A percentile compares a stretch with the other conserved stretches of the same genome.
Conservation (phyloP, 1,140 invertebrate genomes). For the Cydia strobilella region DNA sequence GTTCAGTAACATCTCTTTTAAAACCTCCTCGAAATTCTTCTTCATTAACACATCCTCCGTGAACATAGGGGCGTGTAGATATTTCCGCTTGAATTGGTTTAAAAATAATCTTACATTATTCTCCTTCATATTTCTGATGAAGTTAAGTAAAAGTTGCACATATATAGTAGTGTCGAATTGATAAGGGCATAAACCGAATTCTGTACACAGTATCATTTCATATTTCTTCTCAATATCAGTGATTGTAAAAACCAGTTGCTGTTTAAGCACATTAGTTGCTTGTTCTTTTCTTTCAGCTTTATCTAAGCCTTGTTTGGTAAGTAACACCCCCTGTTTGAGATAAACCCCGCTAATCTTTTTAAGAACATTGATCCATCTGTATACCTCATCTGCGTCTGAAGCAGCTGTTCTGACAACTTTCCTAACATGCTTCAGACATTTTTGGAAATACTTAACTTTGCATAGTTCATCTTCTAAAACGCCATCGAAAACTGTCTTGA, state of each 20-base stretch:
- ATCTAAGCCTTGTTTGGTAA: conserved; percentile 39
- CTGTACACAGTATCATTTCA: neutral
- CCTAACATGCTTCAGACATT: conserved; percentile 43
- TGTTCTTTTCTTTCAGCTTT: conserved; percentile 27
- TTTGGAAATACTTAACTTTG: conserved; percentile 41
- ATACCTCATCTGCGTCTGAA: conserved; percentile 40
- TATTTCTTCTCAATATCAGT: neutral
- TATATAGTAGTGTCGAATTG: conserved; percentile 2
- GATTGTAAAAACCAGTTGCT: conserved; percentile 54
- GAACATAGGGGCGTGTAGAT: neutral
- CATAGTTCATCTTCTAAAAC: conserved; percentile 34
- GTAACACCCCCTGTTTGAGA: conserved; percentile 47
- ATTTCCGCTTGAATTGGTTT: neutral
- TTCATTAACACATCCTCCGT: neutral
- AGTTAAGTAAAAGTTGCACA: neutral
- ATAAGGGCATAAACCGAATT: neutral
- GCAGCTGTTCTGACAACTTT: neutral
- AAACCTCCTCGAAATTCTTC: neutral
- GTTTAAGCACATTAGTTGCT: conserved; percentile 44
- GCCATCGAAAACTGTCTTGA: conserved; percentile 45
- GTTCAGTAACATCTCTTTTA: neutral
- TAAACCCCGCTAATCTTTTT: conserved; percentile 61
- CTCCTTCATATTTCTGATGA: neutral
- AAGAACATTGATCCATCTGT: conserved; percentile 55
- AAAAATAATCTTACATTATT: neutral